These are phyloP conservation scores for Epicauta chinensis DNA, from an alignment of 1,140 invertebrate genomes.

Conservation along the genomic window DNA sequence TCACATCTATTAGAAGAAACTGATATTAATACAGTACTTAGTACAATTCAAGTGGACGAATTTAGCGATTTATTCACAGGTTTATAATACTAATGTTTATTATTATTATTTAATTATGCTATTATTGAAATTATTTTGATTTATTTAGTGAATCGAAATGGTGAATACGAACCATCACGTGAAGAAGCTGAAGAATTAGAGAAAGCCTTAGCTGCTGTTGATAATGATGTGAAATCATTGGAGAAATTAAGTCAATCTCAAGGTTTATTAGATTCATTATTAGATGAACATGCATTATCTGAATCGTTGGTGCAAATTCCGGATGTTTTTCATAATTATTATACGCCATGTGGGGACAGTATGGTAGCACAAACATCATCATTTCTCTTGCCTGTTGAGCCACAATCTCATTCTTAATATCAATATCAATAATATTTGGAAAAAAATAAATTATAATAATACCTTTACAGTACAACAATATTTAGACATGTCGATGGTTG, in stretches of 20 bases:
- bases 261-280: conserved; percentile 46
- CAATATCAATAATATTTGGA: no score
- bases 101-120: background rate
- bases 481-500: no score
- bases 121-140: conserved; percentile 2
- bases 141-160: conserved; percentile 60
- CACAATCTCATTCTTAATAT: conserved; percentile 38
- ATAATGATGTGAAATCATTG: conserved; percentile 68
- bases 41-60: conserved; percentile 83
- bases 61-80: conserved; percentile 84
- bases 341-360: conserved; percentile 36
- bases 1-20: conserved; percentile 67
- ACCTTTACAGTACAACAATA: conserved; percentile 21
- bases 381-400: conserved; percentile 38
- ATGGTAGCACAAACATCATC: conserved; percentile 38
- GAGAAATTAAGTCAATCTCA: conserved; percentile 64
- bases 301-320: conserved; percentile 40
- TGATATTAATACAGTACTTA: conserved; percentile 81
- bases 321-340: conserved; percentile 41
- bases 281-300: conserved; percentile 38
- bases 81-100: conserved; percentile 35
- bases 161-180: conserved; percentile 62
- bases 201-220: conserved; percentile 72
- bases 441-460: conserved; percentile 1
- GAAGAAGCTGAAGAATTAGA: conserved; percentile 80